Conservation (phyloP, 2,113 vertebrate genomes). For the Cettia cetti region DNA sequence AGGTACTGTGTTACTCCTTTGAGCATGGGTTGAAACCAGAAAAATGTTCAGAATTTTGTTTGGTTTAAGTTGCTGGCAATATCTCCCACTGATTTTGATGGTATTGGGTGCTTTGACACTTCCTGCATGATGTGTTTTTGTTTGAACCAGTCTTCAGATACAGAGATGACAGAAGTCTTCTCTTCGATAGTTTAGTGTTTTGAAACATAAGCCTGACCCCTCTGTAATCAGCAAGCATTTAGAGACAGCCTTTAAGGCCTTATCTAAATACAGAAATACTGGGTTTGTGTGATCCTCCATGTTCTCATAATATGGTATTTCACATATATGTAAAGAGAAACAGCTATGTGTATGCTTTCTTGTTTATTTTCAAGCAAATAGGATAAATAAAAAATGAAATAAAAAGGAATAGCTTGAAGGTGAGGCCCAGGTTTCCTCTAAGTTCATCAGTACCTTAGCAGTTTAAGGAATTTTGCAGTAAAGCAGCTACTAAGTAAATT, state of each 20-base stretch:
- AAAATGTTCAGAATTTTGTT: not conserved
- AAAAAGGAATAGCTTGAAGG: not conserved
- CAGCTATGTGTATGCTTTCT: not conserved
- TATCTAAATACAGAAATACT: not conserved
- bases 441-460: not conserved
- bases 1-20: not conserved
- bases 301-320: rapidly evolving
- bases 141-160: not conserved
- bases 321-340: not conserved
- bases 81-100: not conserved
- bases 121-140: not conserved
- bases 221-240: not conserved
- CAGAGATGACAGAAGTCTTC: rapidly evolving
- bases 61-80: not conserved
- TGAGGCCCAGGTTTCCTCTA: not conserved
- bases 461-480: not conserved
- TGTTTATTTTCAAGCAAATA: not conserved
- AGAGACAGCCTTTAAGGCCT: not conserved
- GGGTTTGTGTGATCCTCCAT: not conserved
- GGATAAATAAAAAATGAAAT: not conserved
- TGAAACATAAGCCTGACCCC: not conserved
- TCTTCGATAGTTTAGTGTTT: not conserved
- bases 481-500: not conserved
- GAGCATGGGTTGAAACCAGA: not conserved
- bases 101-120: not conserved